Percentiles rank a stretch among this genome's conserved stretches.
Conservation (phyloP, 1,140 invertebrate genomes). For the Penaeus chinensis region DNA sequence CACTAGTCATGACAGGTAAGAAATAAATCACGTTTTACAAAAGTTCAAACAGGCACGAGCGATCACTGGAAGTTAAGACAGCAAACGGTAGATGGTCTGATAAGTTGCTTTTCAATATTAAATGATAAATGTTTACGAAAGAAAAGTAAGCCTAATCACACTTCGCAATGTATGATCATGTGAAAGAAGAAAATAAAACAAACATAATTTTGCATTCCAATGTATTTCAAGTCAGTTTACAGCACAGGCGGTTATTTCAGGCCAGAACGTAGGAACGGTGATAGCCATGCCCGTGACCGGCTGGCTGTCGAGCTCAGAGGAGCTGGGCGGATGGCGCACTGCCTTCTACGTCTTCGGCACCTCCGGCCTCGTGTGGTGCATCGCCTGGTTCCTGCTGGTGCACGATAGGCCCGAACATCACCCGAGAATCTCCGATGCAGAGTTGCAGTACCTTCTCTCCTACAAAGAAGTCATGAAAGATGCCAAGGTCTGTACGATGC, state of each 20-base stretch:
- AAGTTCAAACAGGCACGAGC: background rate
- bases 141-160: too few relatives aligned
- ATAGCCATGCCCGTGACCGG: constrained; percentile 69
- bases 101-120: too few relatives aligned
- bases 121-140: too few relatives aligned
- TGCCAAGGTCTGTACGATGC: too few relatives aligned
- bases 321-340: constrained; percentile 75
- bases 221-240: background rate
- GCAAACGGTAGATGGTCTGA: too few relatives aligned
- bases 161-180: too few relatives aligned
- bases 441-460: background rate
- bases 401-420: constrained; percentile 65
- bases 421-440: background rate
- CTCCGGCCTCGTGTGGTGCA: constrained; percentile 72
- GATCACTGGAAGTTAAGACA: too few relatives aligned
- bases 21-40: background rate
- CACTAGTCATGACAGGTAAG: constrained; percentile 53
- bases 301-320: constrained; percentile 71
- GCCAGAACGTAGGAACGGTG: constrained; percentile 68
- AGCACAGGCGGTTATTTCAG: constrained; percentile 67
- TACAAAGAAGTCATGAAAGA: background rate
- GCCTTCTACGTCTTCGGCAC: constrained; percentile 79
- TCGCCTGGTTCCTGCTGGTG: constrained; percentile 79
- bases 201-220: background rate
- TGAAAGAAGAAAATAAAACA: too few relatives aligned